Evolutionary conservation across 2,797 vertebrate genomes (phyloP), one percentile per base, ranked within the genome.

Genomic region (Serranus cabrilla): DNA sequence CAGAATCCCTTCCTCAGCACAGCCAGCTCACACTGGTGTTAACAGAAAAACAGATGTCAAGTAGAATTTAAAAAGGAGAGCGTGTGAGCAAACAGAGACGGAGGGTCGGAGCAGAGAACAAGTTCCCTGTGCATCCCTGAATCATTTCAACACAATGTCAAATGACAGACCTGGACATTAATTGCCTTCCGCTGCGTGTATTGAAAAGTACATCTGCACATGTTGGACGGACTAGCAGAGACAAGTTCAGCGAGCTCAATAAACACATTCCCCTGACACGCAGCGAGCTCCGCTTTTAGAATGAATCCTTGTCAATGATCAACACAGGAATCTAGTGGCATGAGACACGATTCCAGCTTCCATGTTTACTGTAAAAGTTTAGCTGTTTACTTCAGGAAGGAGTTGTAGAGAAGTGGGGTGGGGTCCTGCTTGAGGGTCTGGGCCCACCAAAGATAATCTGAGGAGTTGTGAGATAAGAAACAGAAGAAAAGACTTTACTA

Each of bases 1-100:
- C 82, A 85, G 87, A 80, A 83, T 81, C 83, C 82, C 84, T 84
- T 84, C 69, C 72, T 78, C 78, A 46, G 72, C 71, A 71, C 63
- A 56, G 78, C 43, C 76, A 56, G 78, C 72, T 82, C 77, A 80
- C 76, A 59, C 74, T 21, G 81, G 72, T 63, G 73, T 82, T 78
- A 74, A 74, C 82, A 77, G 77, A 86, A 83, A 92, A 92, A 89
- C 90, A 92, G 89, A 92, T 86, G 91, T 90, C 80, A 70, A 74
- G 71, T 37, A 75, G 55, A 80, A 81, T 74, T 80, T 83, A 71
- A 74, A 83, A 68, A 80, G 64, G 69, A 52, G 71, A 82, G 82
- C 52, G 76, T 75, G 84, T 51, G 76, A 85, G 85, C 62, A 57
- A 69, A 82, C 14, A 61, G 52, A 45, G 56, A 50, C 60, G 21